These are phyloP conservation scores for Aphelocoma coerulescens DNA, from an alignment of 2,113 vertebrate genomes.

Conservation along the genomic window DNA sequence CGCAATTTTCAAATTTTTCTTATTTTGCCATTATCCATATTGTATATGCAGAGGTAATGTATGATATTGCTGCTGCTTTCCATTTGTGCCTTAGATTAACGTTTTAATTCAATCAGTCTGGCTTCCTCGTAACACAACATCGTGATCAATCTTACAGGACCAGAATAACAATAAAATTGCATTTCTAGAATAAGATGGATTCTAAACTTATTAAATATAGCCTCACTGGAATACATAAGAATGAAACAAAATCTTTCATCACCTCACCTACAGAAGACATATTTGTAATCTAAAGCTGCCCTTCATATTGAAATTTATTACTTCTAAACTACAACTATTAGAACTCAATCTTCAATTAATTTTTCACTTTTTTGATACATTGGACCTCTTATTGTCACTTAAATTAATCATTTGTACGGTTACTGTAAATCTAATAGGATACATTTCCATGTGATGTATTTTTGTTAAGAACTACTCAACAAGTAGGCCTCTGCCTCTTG, in stretches of 20 bases:
- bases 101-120: constrained; percentile 50
- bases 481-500: not conserved
- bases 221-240: not conserved
- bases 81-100: constrained; percentile 39
- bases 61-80: constrained; percentile 23
- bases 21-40: constrained; percentile 16
- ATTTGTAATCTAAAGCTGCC: not conserved
- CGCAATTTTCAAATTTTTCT: constrained; percentile 5
- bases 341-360: not conserved
- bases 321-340: not conserved
- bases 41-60: constrained; percentile 7
- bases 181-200: constrained; percentile 43
- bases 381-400: not conserved
- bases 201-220: constrained; percentile 2
- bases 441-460: not conserved
- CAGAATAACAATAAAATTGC: constrained; percentile 43
- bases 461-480: not conserved
- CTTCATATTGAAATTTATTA: not conserved
- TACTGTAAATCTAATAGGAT: not conserved
- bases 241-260: constrained; percentile 3
- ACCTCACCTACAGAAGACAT: not conserved
- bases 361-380: not conserved
- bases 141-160: constrained; percentile 38
- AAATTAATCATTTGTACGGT: not conserved
- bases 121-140: not conserved